Base-by-base conservation (phyloP, 92 coral and sea anemone species). In the Epizoanthus scotinus region DNA sequence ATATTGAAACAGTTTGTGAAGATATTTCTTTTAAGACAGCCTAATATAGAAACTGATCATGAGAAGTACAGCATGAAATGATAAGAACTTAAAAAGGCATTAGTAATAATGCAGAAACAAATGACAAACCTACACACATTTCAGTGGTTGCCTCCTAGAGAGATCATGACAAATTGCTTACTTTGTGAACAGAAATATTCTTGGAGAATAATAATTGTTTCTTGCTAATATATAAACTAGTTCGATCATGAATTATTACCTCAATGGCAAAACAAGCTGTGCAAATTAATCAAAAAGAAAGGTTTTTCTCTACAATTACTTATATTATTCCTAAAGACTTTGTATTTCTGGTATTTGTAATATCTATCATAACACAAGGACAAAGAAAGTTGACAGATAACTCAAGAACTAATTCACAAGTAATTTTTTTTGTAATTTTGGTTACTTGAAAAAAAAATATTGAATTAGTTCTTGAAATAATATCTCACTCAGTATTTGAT, bases 231-330 rank as follows among this genome's bases (percentile, higher is more conserved):
- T n/a, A n/a, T 40, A 24, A 75, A 59, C 22, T 75, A 73, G 20
- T 14, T 22, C 13, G n/a, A 73, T 75, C 52, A 10, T 47, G 52
- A 29, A 36, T 59, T 58, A 36, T 59, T 58, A 21, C 58, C 38
- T 59, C 22, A 12, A 59, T 9, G 55, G 68, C 60, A 67, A 75
- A 75, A 58, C 24, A 75, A 58, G 61, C 68, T 75, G 29, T 28
- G 17, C 31, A 40, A 59, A 15, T 56, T 58, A 34, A 34, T 6
- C 40, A 57, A 75, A 34, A 75, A 7, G 44, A 73, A 75, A 58
- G 52, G 21, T 29, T 29, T 29, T 75, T 24, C 25, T 75, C 81
- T 58, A 34, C 34, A 29, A 10, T 75, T 20, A 36, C 42, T 59
- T 59, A 75, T 14, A 47, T 47, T 47, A 9, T 47, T 47, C 12